These are phyloP conservation scores for Phrynosoma platyrhinos DNA, from an alignment of 2,113 vertebrate genomes.

Conservation along the genomic window DNA sequence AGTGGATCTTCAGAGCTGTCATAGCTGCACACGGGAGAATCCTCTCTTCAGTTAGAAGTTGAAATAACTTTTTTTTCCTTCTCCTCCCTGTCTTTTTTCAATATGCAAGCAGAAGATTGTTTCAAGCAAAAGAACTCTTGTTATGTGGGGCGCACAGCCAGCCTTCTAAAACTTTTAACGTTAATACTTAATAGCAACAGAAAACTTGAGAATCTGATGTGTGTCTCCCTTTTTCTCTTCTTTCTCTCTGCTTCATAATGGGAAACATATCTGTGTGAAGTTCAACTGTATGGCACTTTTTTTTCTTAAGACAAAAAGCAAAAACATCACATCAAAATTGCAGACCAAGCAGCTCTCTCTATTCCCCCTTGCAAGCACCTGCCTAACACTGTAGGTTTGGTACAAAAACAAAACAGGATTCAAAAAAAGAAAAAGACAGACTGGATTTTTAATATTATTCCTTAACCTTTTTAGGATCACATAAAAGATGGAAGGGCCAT, in stretches of 20 bases:
- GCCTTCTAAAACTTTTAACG: constrained; percentile 79
- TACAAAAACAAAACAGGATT: constrained; percentile 47
- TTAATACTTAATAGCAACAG: constrained; percentile 80
- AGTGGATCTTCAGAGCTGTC: constrained; percentile 85
- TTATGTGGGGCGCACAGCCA: constrained; percentile 73
- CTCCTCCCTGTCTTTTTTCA: constrained; percentile 65
- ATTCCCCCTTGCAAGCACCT: constrained; percentile 69
- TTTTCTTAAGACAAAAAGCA: neutral
- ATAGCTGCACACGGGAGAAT: constrained; percentile 81
- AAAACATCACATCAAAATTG: constrained; percentile 59
- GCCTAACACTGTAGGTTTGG: constrained; percentile 75
- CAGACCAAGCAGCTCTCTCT: constrained; percentile 59
- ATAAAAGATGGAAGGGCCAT: constrained; percentile 73
- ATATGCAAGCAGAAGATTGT: constrained; percentile 83
- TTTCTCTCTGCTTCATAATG: constrained; percentile 75
- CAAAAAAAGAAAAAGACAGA: constrained; percentile 43
- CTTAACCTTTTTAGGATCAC: constrained; percentile 75
- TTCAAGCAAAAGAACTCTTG: constrained; percentile 73
- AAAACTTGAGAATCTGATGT: constrained; percentile 76
- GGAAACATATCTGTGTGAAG: constrained; percentile 85
- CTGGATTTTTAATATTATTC: constrained; percentile 72
- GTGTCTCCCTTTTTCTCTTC: constrained; percentile 46
- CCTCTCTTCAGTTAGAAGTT: constrained; percentile 78
- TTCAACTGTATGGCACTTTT: constrained; percentile 86
- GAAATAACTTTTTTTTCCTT: constrained; percentile 56